These are phyloP conservation scores for Noctuana brunneofusca DNA, from an alignment of 2,888 invertebrate genomes.

Conservation along the genomic window DNA sequence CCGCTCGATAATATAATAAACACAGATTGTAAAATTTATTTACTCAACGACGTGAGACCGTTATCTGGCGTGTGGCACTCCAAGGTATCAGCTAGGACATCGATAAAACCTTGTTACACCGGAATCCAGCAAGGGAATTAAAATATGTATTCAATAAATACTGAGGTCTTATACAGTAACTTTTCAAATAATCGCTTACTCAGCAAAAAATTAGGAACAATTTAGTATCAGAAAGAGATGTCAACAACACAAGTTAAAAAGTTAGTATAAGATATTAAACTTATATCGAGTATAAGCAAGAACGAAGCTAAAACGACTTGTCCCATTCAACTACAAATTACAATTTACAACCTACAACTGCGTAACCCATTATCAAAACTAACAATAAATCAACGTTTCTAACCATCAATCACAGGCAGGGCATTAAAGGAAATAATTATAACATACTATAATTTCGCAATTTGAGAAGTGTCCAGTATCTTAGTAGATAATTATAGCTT, in stretches of 20 bases:
- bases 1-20: conserved; percentile 62
- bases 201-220: too few relatives aligned
- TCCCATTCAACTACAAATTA: conserved; percentile 3
- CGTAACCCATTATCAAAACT: conserved; percentile 36
- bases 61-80: conserved; percentile 65
- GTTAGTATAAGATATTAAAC: not conserved
- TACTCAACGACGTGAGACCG: conserved; percentile 58
- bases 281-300: not conserved
- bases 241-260: too few relatives aligned
- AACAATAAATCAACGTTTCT: conserved; percentile 58
- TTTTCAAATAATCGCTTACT: too few relatives aligned
- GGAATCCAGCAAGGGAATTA: conserved; percentile 5
- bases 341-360: conserved; percentile 11
- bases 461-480: conserved; percentile 39
- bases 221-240: too few relatives aligned
- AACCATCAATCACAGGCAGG: conserved; percentile 48
- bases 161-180: too few relatives aligned
- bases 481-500: conserved; percentile 35
- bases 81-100: conserved; percentile 53
- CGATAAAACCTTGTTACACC: conserved; percentile 57
- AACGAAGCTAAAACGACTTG: conserved; percentile 3
- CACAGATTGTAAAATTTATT: conserved; percentile 62
- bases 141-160: not conserved
- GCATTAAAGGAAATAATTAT: conserved; percentile 43
- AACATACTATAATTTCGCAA: conserved; percentile 41